Percentiles rank a stretch among this genome's conserved stretches.
Conservation (phyloP, 2,888 invertebrate genomes). For the Alloscopus bannaensis region DNA sequence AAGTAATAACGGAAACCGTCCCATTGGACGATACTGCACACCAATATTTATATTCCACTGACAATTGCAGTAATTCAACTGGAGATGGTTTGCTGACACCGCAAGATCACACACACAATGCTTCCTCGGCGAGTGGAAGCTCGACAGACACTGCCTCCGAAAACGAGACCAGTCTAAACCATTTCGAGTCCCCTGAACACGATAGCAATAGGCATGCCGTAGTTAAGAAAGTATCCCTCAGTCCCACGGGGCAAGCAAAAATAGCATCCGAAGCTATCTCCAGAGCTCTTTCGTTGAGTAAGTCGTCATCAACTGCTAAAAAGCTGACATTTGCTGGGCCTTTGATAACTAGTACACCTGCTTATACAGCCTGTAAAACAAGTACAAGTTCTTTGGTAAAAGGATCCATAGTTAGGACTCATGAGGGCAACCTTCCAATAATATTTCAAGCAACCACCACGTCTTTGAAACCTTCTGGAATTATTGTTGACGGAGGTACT, state of each 20-base stretch:
- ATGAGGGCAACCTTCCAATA: constrained; percentile 13
- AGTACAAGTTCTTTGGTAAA: background rate
- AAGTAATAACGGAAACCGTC: constrained; percentile 58
- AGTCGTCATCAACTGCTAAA: constrained; percentile 30
- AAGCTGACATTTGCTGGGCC: constrained; percentile 47
- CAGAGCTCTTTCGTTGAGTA: constrained; percentile 45
- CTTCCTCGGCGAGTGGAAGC: constrained; percentile 48
- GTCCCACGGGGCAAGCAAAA: constrained; percentile 47
- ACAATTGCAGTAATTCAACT: constrained; percentile 7
- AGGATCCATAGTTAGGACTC: background rate
- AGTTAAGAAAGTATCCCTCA: constrained; percentile 32
- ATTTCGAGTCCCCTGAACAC: constrained; percentile 35
- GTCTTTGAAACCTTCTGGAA: background rate
- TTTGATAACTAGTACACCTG: constrained; percentile 25
- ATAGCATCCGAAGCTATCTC: constrained; percentile 51
- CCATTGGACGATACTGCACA: constrained; percentile 42
- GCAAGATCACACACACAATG: constrained; percentile 41
- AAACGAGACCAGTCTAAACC: constrained; percentile 46
- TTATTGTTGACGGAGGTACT: constrained; percentile 42
- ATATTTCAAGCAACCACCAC: constrained; percentile 26
- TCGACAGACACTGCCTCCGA: constrained; percentile 64
- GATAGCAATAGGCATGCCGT: constrained; percentile 15
- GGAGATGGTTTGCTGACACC: constrained; percentile 8
- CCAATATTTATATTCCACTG: constrained; percentile 42
- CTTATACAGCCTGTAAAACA: constrained; percentile 2